Conservation (phyloP, 2,888 invertebrate genomes). For the Spodoptera picta region DNA sequence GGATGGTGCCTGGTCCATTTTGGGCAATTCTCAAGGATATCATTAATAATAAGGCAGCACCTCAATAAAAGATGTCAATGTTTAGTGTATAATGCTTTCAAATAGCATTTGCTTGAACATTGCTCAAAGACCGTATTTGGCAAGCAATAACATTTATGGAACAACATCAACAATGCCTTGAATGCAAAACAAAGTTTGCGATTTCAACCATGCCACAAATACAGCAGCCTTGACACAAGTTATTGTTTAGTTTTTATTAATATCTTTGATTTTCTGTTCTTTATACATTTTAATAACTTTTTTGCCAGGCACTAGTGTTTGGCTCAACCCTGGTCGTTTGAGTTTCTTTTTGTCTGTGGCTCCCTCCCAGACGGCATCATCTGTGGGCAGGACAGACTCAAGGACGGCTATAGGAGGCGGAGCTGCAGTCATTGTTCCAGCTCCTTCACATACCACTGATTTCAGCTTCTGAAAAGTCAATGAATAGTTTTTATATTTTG, state of each 20-base stretch:
- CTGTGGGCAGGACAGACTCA: conserved; percentile 69
- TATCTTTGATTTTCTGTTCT: conserved; percentile 88
- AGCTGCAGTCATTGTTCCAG: conserved; percentile 76
- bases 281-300: conserved; percentile 94
- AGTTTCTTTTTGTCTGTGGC: conserved; percentile 89
- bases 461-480: conserved; percentile 77
- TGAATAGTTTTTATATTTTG: neutral
- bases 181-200: neutral
- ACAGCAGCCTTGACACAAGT: conserved; percentile 29
- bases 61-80: no score
- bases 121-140: no score
- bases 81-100: no score
- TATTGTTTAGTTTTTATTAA: conserved; percentile 65
- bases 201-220: conserved; percentile 33
- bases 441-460: conserved; percentile 80
- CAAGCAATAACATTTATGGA: neutral
- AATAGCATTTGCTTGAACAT: no score
- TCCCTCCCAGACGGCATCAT: conserved; percentile 85
- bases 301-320: conserved; percentile 94
- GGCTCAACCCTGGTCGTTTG: conserved; percentile 93
- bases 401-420: conserved; percentile 71
- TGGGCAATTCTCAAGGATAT: no score
- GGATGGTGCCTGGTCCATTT: no score
- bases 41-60: no score
- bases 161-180: neutral